A percentile compares a stretch with the other conserved stretches of the same genome.
Evolutionary conservation across 2,113 vertebrate genomes (phyloP).

Genomic region (Odocoileus virginianus): DNA sequence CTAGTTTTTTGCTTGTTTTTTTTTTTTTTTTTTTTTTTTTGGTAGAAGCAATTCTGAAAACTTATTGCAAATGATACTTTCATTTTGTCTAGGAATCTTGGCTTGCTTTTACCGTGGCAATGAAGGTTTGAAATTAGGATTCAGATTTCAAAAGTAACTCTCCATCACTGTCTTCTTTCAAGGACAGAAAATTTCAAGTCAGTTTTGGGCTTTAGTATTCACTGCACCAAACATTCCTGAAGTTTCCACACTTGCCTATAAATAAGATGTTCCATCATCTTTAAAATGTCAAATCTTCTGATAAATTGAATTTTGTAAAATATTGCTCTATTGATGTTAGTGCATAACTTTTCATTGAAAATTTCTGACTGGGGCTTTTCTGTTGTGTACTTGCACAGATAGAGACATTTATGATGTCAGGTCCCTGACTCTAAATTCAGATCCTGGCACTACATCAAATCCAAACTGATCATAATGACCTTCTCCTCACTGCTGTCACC

Average conservation of each 20-base stretch:
- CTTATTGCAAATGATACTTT: background rate
- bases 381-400: constrained; percentile 40
- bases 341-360: constrained; percentile 71
- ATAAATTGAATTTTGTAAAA: constrained; percentile 79
- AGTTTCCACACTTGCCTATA: constrained; percentile 74
- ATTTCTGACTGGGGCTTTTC: constrained; percentile 66
- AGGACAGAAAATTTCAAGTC: constrained; percentile 64
- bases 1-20: background rate
- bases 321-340: constrained; percentile 81
- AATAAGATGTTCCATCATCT: constrained; percentile 77
- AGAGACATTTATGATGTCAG: constrained; percentile 56
- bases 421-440: constrained; percentile 1
- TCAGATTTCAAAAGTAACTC: constrained; percentile 19
- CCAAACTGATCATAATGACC: background rate
- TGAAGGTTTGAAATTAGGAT: constrained; percentile 8
- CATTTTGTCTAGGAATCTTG: background rate
- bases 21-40: background rate
- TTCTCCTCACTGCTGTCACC: background rate
- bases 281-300: constrained; percentile 77
- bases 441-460: background rate
- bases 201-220: constrained; percentile 64
- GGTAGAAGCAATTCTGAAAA: background rate
- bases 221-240: constrained; percentile 60
- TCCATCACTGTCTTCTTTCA: constrained; percentile 50
- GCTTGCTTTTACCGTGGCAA: background rate